Base-by-base conservation (phyloP, 2,113 vertebrate species). In the Charina bottae region DNA sequence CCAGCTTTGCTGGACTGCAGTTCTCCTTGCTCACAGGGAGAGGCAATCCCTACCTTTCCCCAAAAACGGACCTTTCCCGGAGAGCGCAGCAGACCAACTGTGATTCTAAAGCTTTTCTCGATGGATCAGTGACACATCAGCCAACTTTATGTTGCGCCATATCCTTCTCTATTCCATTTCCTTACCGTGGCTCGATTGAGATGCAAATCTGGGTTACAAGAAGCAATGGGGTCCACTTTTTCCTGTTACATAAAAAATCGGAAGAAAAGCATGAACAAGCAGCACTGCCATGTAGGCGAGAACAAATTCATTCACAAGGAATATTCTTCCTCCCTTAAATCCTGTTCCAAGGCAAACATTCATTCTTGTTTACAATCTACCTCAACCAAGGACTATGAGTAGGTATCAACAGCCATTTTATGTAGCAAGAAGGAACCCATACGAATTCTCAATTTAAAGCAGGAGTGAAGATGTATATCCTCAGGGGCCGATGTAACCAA, bases 141-240 rank as follows among this genome's bases (percentile, higher is more conserved):
- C 19, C 88, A 23, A 21, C 1, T 21, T 19, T 21, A 8, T n/a
- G 9, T 17, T 23, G 19, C 26, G 11, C 1, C 24, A n/a, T 5
- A 2, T 9, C 23, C 23, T 13, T 33, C 53, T 49, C 2, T 33
- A 2, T 15, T 85, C 28, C 26, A 0, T 23, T 37, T 42, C 60
- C 95, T 97, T 97, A 98, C 98, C 72, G 98, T 99, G 33, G 98
- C 97, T 93, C 98, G 97, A 96, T 99, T 99, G 94, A 98, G 98
- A 94, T 99, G 98, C 91, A 99, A 97, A 94, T 99, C 98, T 0
- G 98, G 98, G 94, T 98, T 98, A 91, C 97, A 98, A 15, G 97
- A 97, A 1, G 98, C 98, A 2, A 96, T 97, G 93, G 97, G 96
- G 94, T 99, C 98, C 37, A 98, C 98, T 91, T 97, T 98, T 96